Evolutionary conservation across 2,797 vertebrate genomes (phyloP), one percentile per base, ranked within the genome.

Genomic region (Chelmon rostratus): DNA sequence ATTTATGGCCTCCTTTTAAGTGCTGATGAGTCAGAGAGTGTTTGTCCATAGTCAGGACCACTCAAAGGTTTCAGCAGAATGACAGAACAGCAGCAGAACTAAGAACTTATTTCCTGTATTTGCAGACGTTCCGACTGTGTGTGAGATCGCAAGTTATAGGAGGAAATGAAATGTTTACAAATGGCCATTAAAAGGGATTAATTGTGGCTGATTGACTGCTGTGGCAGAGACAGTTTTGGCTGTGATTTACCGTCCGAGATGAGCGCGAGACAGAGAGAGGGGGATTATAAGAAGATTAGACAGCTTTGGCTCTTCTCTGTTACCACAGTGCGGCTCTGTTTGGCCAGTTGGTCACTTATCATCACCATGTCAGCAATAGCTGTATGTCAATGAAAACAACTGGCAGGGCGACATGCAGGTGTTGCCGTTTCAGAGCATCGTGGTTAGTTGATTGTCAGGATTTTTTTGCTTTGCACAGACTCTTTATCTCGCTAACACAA

Each of bases 1-100:
- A 44, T 70, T 65, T 33, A 44, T 44, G 40, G 35, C n/a, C 66
- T 5, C 18, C 52, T 74, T 82, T 73, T 28, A 83, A 35, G 23
- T 33, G 53, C 61, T 61, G 46, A 76, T 77, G 81, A 86, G 49
- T 73, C 72, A 61, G 35, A 13, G 7, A 11, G 53, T 64, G 53
- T 65, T 76, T 46, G 11, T 64, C 28, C 1, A 35, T 57, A 53
- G 74, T 87, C 70, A 9, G 18, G 25, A 40, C 18, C 3, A 6
- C n/a, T 21, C 13, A 21, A 9, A n/a, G 25, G 31, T 12, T 67
- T 52, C 4, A 40, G 63, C 23, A 42, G 35, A 56, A 47, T 38
- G 10, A 62, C 18, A 25, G 10, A 40, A 49, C 25, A 50, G 21
- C 2, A 0, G 6, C 42, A 23, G 28, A 40, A 16, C 15, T n/a